Base-by-base conservation (phyloP, 2,888 invertebrate genomes). In the Chironomus tentans region DNA sequence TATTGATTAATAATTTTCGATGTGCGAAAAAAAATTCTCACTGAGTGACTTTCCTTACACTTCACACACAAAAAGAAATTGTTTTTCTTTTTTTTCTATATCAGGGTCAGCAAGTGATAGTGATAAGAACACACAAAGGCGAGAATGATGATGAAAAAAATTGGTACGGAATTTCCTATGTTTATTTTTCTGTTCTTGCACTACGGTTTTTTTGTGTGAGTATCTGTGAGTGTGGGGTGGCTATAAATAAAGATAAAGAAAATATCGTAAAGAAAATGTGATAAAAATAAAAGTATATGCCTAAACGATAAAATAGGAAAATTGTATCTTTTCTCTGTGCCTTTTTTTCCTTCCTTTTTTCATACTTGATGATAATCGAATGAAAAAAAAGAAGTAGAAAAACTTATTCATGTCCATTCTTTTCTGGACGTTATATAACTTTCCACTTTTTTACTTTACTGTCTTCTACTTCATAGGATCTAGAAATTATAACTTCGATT, bases 201-300 rank as follows among this genome's bases (percentile, higher is more conserved):
- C 65, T 65, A 5, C 65, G 13, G 22, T 24, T 15, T 15, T 15
- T 15, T 13, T 28, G 47, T 47, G 47, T 47, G 15, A 18, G 18
- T 24, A 65, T 62, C n/a, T 62, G 62, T 62, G 62, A 15, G 48
- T 70, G 70, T 22, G 22, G 72, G 61, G 38, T 22, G 50, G 72
- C 72, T 72, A 72, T 72, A 72, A 72, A 72, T 72, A 72, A 72
- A 72, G 72, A 72, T 72, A 72, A 72, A 72, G 62, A 62, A 65
- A 72, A 72, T 62, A 38, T 38, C 72, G 72, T 72, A 72, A 72
- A 72, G 72, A 72, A 72, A 65, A 65, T 65, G 72, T 72, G 72
- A 72, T 72, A 72, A 72, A 71, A 72, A 72, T 72, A 38, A 72
- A 72, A 62, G 62, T 62, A 22, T 61, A 72, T 65, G 65, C 70